A percentile compares a stretch with the other conserved stretches of the same genome.
Evolutionary conservation across 2,888 invertebrate genomes (phyloP).

Genomic region (Campoplex capitator): DNA sequence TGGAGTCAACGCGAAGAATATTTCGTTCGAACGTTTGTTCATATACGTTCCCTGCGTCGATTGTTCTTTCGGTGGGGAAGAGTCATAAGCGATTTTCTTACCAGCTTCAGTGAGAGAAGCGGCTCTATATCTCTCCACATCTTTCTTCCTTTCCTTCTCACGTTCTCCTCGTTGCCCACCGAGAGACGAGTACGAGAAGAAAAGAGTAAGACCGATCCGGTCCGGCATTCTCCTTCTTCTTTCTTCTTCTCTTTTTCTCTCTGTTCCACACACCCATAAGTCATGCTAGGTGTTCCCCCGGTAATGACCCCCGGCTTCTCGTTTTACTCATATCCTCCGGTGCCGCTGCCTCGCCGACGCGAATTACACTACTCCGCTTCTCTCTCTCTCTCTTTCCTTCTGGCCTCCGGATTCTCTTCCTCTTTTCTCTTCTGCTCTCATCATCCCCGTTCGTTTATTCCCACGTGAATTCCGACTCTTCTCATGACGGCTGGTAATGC

Average conservation of each 20-base stretch:
- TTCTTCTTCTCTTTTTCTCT: conserved; percentile 2
- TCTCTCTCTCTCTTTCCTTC: conserved; percentile 38
- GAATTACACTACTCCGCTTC: conserved; percentile 68
- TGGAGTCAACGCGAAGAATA: conserved; percentile 69
- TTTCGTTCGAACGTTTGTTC: background rate
- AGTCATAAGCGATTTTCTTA: conserved; percentile 60
- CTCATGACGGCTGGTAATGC: conserved; percentile 51
- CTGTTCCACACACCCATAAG: conserved; percentile 75
- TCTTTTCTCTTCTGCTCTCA: conserved; percentile 36
- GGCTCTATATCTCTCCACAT: conserved; percentile 45
- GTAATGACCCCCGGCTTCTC: conserved; percentile 81
- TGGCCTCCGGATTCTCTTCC: conserved; percentile 43
- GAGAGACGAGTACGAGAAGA: conserved; percentile 48
- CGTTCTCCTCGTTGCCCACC: conserved; percentile 50
- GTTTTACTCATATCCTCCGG: conserved; percentile 78
- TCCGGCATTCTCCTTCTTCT: conserved; percentile 22
- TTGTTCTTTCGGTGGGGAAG: conserved; percentile 39
- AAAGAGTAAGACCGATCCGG: conserved; percentile 41
- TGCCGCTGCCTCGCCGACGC: conserved; percentile 69
- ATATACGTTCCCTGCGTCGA: conserved; percentile 4
- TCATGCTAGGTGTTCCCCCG: conserved; percentile 81
- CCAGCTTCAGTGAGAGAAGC: conserved; percentile 45
- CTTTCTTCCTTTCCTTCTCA: conserved; percentile 36
- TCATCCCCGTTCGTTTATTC: conserved; percentile 63
- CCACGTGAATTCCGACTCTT: conserved; percentile 68